Evolutionary conservation across 2,888 invertebrate genomes (phyloP).

Genomic region (Strigamia crassipes): DNA sequence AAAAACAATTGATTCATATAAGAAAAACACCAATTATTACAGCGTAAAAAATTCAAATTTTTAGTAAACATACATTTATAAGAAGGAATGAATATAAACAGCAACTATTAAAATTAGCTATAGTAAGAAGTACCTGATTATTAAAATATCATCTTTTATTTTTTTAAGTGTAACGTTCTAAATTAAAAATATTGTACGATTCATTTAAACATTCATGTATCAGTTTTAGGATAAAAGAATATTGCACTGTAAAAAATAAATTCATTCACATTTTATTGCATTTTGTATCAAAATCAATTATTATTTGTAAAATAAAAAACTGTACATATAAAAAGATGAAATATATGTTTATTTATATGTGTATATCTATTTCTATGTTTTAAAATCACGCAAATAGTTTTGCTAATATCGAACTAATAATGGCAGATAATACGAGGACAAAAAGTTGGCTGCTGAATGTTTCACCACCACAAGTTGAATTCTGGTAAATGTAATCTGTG

Average conservation of each 20-base stretch:
- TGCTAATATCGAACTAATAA: not conserved
- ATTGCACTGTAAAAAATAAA: not conserved
- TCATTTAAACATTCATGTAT: not conserved
- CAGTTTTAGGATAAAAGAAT: not conserved
- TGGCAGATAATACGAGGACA: not conserved
- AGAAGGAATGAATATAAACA: no score
- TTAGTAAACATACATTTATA: no score
- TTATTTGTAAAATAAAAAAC: slow-evolving; percentile 1
- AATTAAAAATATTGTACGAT: not conserved
- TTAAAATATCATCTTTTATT: not conserved
- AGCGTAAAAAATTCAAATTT: no score
- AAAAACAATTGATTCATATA: no score
- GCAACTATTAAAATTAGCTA: not conserved
- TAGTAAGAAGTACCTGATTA: not conserved
- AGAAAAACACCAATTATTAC: no score
- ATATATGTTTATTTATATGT: slow-evolving; percentile 1
- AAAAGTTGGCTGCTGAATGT: not conserved
- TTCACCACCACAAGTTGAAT: slow-evolving; percentile 12
- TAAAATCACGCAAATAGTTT: not conserved
- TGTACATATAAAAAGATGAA: slow-evolving; percentile 8
- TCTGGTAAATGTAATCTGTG: not conserved
- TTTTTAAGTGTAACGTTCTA: not conserved
- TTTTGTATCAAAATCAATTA: not conserved
- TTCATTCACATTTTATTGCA: not conserved
- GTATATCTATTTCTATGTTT: not conserved